Evolutionary conservation across 2,797 vertebrate species (phyloP).

Genomic region (Etheostoma nigrum): DNA sequence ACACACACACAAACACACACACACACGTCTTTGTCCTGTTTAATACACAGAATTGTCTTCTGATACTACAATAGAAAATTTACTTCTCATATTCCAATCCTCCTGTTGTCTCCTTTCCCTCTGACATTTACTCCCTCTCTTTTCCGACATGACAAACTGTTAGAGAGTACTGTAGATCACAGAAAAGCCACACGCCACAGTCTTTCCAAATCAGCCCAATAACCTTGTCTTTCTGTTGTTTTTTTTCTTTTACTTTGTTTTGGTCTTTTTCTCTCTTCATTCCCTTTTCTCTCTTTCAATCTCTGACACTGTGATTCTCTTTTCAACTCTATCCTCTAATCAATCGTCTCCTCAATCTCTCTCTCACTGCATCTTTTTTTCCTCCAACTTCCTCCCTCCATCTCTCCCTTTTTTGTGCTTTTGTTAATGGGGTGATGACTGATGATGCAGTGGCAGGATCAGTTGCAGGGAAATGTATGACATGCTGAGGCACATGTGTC

Average conservation of each 20-base stretch:
- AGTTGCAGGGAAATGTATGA: slow-evolving; percentile 99
- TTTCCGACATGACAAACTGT: slow-evolving; percentile 45
- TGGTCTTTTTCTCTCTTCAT: slow-evolving; percentile 37
- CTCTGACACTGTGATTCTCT: slow-evolving; percentile 16
- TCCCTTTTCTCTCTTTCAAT: slow-evolving; percentile 30
- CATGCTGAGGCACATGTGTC: slow-evolving; percentile 98
- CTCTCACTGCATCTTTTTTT: slow-evolving; percentile 11
- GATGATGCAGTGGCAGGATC: slow-evolving; percentile 94
- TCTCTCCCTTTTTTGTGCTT: slow-evolving; percentile 56
- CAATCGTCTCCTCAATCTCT: slow-evolving; percentile 25
- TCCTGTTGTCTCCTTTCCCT: slow-evolving; percentile 55
- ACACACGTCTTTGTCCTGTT: slow-evolving; percentile 7
- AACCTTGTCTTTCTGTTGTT: slow-evolving; percentile 69
- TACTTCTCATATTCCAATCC: slow-evolving; percentile 42
- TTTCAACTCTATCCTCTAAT: slow-evolving; percentile 48
- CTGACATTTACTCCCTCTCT: slow-evolving; percentile 64
- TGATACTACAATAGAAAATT: slow-evolving; percentile 56
- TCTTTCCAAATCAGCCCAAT: slow-evolving; percentile 61
- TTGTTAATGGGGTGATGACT: slow-evolving; percentile 74
- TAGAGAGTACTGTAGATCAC: slow-evolving; percentile 38
- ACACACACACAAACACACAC: slow-evolving; percentile 9
- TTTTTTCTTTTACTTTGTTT: slow-evolving; percentile 59
- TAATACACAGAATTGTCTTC: slow-evolving; percentile 44
- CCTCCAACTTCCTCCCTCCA: slow-evolving; percentile 17
- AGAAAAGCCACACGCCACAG: slow-evolving; percentile 44